Percentiles rank a stretch among this genome's conserved stretches.
These are phyloP conservation scores for Danaus chrysippus DNA, from an alignment of 2,888 invertebrate species.

Conservation along the genomic window DNA sequence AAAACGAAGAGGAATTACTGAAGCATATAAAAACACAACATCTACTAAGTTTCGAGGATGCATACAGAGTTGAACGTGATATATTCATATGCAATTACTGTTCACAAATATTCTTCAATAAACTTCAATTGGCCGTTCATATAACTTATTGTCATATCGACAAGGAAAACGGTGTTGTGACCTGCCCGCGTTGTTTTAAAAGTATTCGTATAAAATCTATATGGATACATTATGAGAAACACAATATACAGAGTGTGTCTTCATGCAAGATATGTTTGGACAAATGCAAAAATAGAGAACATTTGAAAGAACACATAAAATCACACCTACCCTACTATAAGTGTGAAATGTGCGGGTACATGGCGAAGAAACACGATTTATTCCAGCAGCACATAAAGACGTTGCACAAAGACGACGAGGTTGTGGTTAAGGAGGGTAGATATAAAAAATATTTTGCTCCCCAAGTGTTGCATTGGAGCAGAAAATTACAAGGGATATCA, in stretches of 20 bases:
- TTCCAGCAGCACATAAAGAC: not conserved
- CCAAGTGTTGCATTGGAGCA: not conserved
- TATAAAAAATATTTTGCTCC: conserved; percentile 5
- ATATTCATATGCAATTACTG: conserved; percentile 1
- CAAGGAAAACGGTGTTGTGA: not conserved
- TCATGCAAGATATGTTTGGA: conserved; percentile 2
- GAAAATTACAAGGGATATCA: not conserved
- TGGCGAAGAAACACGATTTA: not conserved
- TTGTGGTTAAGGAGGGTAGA: not conserved
- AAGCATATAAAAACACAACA: conserved; percentile 4
- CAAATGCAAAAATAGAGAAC: conserved; percentile 4
- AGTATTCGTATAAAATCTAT: not conserved
- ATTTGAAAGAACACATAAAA: not conserved
- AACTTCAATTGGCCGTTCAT: conserved; percentile 2
- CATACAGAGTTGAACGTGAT: not conserved
- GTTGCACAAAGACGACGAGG: not conserved
- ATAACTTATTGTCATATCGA: not conserved
- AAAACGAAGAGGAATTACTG: not conserved
- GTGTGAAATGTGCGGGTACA: conserved; percentile 6
- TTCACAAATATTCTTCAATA: conserved; percentile 5
- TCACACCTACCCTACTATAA: not conserved
- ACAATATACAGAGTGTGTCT: not conserved
- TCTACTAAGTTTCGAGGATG: not conserved
- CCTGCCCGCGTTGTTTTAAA: not conserved
- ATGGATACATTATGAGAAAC: not conserved